Evolutionary conservation across 2,113 vertebrate genomes (phyloP), one percentile per base, ranked within the genome.

Genomic region (Gymnogyps californianus): DNA sequence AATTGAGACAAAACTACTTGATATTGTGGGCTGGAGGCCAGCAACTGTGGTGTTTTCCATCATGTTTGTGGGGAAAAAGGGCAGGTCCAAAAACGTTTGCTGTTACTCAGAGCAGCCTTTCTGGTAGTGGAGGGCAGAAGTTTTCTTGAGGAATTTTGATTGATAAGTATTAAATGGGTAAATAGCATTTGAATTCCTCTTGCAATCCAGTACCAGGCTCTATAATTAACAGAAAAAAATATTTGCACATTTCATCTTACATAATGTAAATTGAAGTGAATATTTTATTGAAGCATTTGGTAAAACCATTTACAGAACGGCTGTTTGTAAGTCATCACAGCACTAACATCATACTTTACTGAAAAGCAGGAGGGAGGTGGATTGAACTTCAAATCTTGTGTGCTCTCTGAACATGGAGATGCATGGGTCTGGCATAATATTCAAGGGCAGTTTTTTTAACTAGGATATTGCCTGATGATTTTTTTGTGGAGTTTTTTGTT

Each of bases 1-100:
- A 86, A 26, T 89, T 96, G 91, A 93, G 94, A 92, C 69, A 93
- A 26, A 96, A 85, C 79, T 96, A 70, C 79, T 92, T 93, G 85
- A 92, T 75, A 44, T 31, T 92, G 78, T 96, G 84, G 70, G 76
- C 93, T 54, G 70, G 64, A 93, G 76, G 69, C 66, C 77, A 94
- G 90, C 85, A 95, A 67, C 89, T 13, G 9, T 82, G 47, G 42
- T 90, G 62, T 94, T 97, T 97, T 95, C 70, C 4, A 11, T 47
- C 1, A 0, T 80, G 49, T 83, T 20, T 94, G 13, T 16, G 7
- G 21, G 81, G 75, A 70, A 92, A 93, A 96, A 80, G 77, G 75
- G 29, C 64, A 90, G 89, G 44, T 96, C 71, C 61, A 88, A 83
- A 96, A 96, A 69, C 72, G 21, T 75, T 89, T 87, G 34, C 57